Evolutionary conservation across 2,797 vertebrate genomes (phyloP).

Genomic region (Streptopelia turtur): DNA sequence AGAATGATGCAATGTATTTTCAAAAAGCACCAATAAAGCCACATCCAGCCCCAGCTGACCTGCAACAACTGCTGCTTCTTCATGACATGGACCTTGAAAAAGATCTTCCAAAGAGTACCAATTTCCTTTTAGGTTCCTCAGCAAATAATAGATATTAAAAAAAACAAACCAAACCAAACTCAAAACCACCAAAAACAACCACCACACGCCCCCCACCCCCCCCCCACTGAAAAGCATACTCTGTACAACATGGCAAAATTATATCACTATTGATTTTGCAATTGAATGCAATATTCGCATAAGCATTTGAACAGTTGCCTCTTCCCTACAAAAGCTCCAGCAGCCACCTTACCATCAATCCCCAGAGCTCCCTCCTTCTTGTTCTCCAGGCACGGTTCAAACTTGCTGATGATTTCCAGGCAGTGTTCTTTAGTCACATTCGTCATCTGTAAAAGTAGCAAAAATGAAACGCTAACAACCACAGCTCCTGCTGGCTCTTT

Average conservation of each 20-base stretch:
- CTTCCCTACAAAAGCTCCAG: not conserved
- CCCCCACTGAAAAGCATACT: not conserved
- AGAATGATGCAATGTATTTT: not conserved
- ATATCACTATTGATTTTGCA: not conserved
- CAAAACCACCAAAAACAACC: too few relatives aligned
- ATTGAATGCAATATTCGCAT: not conserved
- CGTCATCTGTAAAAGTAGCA: conserved; percentile 83
- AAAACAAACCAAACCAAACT: too few relatives aligned
- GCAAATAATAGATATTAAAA: not conserved
- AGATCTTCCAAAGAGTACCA: not conserved
- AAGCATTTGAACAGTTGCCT: not conserved
- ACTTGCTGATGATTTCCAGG: conserved; percentile 89
- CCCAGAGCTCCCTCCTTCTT: conserved; percentile 88
- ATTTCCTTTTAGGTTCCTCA: not conserved
- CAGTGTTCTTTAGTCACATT: conserved; percentile 90
- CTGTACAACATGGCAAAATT: not conserved
- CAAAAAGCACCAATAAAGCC: conserved; percentile 7
- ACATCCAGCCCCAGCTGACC: not conserved
- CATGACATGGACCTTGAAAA: not conserved
- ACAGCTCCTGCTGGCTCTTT: not conserved
- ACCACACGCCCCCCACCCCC: too few relatives aligned
- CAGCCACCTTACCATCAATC: conserved; percentile 88
- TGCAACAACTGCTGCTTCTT: not conserved
- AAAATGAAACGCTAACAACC: not conserved
- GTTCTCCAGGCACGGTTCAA: conserved; percentile 94